Percentiles rank a stretch among this genome's conserved stretches.
Evolutionary conservation across 2,797 vertebrate genomes (phyloP).

Genomic region (Chaetophractus vellerosus): DNA sequence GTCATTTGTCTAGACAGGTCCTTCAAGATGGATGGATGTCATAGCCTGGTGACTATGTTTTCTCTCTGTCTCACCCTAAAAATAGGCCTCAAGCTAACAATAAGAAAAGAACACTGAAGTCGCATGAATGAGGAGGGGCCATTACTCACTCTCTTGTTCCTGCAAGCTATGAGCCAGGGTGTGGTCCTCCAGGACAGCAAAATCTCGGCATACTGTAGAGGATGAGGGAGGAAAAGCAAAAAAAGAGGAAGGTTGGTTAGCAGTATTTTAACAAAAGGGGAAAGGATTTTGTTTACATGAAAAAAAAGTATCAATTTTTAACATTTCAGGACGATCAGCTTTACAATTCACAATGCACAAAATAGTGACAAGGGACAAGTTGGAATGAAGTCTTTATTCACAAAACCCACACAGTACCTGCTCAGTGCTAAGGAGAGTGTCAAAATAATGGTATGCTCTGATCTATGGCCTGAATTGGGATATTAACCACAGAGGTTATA

Average conservation of each 20-base stretch:
- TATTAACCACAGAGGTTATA: neutral
- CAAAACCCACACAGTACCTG: neutral
- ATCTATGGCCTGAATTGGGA: neutral
- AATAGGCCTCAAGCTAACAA: slow-evolving; percentile 56
- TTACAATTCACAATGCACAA: neutral
- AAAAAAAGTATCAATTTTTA: neutral
- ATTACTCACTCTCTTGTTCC: slow-evolving; percentile 98
- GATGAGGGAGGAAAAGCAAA: neutral
- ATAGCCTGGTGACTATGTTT: neutral
- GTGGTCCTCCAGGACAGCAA: slow-evolving; percentile 98
- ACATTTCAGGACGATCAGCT: neutral
- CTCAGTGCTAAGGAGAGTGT: neutral
- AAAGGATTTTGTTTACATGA: slow-evolving; percentile 24
- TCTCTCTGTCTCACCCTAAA: neutral
- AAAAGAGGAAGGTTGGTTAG: neutral
- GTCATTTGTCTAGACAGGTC: slow-evolving; percentile 16
- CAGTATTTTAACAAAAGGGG: neutral
- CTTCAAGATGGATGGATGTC: neutral
- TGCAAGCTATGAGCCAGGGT: slow-evolving; percentile 98
- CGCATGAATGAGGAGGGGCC: neutral
- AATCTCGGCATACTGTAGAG: slow-evolving; percentile 95
- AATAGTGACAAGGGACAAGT: neutral
- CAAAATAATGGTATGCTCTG: neutral
- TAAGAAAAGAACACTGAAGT: neutral
- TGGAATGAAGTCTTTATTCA: slow-evolving; percentile 41